Conservation (phyloP, 2,888 invertebrate genomes). For the Zygaena filipendulae region DNA sequence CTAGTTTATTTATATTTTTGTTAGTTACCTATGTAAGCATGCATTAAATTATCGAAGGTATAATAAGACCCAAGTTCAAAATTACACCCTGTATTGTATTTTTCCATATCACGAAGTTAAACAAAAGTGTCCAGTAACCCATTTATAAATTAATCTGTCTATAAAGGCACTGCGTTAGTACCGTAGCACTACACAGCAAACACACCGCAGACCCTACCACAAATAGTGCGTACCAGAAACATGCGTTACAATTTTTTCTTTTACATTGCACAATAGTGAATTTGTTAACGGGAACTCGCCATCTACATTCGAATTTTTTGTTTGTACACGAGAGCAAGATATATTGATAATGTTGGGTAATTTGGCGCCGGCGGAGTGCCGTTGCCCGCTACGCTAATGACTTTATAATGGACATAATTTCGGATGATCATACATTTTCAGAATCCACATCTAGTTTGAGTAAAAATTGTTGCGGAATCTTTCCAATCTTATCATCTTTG, state of each 20-base stretch:
- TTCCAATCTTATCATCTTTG: constrained; percentile 12
- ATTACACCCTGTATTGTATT: no score
- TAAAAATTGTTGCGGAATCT: constrained; percentile 17
- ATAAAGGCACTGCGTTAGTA: no score
- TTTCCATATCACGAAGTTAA: no score
- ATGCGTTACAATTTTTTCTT: constrained; percentile 63
- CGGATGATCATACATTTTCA: constrained; percentile 59
- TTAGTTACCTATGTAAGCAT: no score
- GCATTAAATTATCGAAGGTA: no score
- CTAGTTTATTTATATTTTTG: no score
- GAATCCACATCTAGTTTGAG: constrained; percentile 63
- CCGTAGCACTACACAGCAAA: constrained; percentile 58
- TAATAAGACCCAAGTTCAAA: no score
- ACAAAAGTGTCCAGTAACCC: no score
- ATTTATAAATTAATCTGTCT: no score
- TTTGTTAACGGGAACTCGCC: constrained; percentile 65
- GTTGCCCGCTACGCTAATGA: constrained; percentile 66
- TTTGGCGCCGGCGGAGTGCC: constrained; percentile 58
- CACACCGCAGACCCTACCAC: constrained; percentile 47
- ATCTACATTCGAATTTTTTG: constrained; percentile 63
- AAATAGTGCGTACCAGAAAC: constrained; percentile 47
- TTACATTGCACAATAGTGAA: constrained; percentile 65
- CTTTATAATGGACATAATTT: constrained; percentile 64
- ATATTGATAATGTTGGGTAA: constrained; percentile 69
- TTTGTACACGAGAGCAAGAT: constrained; percentile 60